phyloP scores from a whole-genome alignment of 2,797 vertebrate genomes.

The Bradypus variegatus region DNA sequence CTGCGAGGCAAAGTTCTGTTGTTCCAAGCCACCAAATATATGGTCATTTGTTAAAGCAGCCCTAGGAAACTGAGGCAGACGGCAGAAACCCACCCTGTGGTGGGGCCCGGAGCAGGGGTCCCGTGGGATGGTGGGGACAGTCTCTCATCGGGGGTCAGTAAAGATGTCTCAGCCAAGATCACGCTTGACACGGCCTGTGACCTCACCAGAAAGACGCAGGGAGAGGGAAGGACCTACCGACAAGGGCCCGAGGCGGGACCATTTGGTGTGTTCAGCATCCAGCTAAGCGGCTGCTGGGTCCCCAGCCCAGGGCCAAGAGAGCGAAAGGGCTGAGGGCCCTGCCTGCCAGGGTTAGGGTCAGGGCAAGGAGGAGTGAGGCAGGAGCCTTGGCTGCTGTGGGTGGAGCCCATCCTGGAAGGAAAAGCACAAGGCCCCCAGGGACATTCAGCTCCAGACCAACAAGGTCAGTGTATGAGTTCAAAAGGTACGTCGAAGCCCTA shows the following conservation, averaged over 20 bases:
- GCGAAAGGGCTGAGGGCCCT: not conserved
- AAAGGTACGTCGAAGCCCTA: no score
- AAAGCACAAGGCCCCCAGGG: not conserved
- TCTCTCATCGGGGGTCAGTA: not conserved
- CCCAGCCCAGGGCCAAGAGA: not conserved
- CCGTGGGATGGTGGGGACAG: not conserved
- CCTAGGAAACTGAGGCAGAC: not conserved
- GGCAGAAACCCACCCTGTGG: not conserved
- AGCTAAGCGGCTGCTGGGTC: not conserved
- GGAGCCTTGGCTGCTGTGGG: not conserved
- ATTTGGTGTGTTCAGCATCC: not conserved
- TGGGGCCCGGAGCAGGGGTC: not conserved
- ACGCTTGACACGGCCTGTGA: not conserved
- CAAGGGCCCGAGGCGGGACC: not conserved
- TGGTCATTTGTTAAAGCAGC: no score
- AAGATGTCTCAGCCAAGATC: not conserved
- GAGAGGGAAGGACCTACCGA: not conserved
- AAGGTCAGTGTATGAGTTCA: not conserved
- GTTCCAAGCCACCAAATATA: no score
- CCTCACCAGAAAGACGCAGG: not conserved
- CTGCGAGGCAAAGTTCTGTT: no score
- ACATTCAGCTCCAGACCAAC: not conserved
- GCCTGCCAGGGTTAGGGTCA: not conserved
- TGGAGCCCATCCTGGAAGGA: not conserved
- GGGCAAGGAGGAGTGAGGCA: not conserved